phyloP scores from a whole-genome alignment of 1,140 invertebrate species.

The Nautilus pompilius region DNA sequence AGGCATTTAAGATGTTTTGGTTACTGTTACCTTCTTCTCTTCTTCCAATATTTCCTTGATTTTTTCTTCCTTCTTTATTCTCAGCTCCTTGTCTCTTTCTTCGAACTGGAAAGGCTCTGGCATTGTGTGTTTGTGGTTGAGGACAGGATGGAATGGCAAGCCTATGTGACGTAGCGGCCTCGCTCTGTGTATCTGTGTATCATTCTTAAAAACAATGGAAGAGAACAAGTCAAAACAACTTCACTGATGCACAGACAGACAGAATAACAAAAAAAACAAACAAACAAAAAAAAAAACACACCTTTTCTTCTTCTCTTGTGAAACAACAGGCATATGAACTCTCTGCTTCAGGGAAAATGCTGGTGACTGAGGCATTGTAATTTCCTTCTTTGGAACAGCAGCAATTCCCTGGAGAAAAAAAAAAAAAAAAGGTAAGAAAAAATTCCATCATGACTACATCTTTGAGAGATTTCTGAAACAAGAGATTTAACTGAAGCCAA shows the following conservation, averaged over 20 bases:
- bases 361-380: slow-evolving; percentile 46
- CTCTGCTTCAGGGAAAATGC: slow-evolving; percentile 48
- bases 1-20: no score
- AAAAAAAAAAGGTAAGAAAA: neutral
- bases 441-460: no score
- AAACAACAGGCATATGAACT: slow-evolving; percentile 29
- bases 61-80: slow-evolving; percentile 58
- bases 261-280: neutral
- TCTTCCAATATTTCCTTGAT: slow-evolving; percentile 53
- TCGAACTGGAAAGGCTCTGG: slow-evolving; percentile 60
- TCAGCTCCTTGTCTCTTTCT: neutral
- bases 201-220: neutral
- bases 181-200: neutral
- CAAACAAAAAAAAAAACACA: slow-evolving; percentile 3
- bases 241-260: neutral
- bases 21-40: slow-evolving; percentile 53
- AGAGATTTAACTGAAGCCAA: neutral
- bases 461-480: neutral
- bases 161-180: slow-evolving; percentile 39
- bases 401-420: slow-evolving; percentile 40
- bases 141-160: slow-evolving; percentile 46
- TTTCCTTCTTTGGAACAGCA: slow-evolving; percentile 28
- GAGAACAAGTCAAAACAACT: neutral
- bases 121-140: slow-evolving; percentile 38
- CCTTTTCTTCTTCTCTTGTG: slow-evolving; percentile 24